phyloP scores from a whole-genome alignment of 2,797 vertebrate genomes.

The Spheniscus humboldti region DNA sequence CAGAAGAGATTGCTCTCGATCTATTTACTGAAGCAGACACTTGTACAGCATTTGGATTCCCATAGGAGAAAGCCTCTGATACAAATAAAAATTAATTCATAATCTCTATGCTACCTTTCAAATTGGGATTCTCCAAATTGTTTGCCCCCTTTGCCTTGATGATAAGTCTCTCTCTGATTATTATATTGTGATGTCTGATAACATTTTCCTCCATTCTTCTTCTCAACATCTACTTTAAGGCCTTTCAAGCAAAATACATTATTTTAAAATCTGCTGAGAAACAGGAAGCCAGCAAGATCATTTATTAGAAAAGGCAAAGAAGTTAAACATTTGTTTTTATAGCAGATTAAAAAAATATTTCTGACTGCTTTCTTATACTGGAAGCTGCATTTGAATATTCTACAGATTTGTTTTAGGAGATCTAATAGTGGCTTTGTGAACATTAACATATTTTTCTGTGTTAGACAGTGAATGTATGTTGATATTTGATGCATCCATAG shows the following conservation, averaged over 20 bases:
- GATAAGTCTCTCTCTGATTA: background rate
- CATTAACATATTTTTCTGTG: background rate
- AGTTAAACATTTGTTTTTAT: background rate
- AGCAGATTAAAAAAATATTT: background rate
- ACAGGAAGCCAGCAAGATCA: background rate
- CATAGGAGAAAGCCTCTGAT: background rate
- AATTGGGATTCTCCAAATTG: background rate
- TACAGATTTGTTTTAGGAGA: background rate
- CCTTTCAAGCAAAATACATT: background rate
- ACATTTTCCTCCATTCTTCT: background rate
- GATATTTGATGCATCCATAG: background rate
- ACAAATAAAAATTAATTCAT: background rate
- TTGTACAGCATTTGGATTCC: background rate
- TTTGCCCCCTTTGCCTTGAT: background rate
- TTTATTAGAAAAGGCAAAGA: background rate
- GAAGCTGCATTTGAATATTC: background rate
- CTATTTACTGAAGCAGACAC: background rate
- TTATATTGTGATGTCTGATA: background rate
- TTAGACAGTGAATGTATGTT: background rate
- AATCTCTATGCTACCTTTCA: background rate
- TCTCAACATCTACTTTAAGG: background rate
- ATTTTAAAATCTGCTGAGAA: background rate
- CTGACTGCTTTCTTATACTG: background rate
- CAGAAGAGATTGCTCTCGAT: background rate
- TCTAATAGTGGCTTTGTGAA: background rate